phyloP scores from a whole-genome alignment of 2,888 invertebrate genomes.

The Glyphotaelius pellucidus region DNA sequence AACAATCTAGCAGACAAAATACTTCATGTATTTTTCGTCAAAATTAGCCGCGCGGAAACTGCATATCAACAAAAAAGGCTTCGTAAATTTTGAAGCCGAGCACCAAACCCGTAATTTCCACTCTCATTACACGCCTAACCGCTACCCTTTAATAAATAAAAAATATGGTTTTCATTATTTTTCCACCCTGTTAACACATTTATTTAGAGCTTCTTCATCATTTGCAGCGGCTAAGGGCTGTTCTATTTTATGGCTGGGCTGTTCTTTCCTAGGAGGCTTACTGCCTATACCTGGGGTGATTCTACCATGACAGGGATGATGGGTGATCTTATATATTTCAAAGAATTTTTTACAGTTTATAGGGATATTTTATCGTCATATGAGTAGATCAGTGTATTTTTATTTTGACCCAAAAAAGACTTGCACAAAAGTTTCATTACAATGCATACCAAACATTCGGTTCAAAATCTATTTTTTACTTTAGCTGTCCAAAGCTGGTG shows the following conservation, averaged over 20 bases:
- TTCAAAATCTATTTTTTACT: too few relatives aligned
- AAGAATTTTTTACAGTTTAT: background rate
- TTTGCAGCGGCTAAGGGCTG: slow-evolving; percentile 4
- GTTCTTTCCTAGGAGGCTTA: background rate
- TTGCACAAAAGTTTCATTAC: too few relatives aligned
- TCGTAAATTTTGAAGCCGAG: background rate
- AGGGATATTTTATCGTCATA: too few relatives aligned
- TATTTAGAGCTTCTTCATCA: slow-evolving; percentile 22
- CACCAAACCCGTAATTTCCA: background rate
- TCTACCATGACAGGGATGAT: background rate
- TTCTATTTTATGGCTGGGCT: background rate
- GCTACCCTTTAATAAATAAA: background rate
- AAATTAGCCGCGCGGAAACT: background rate
- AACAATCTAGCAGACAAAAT: background rate
- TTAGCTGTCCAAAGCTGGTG: too few relatives aligned
- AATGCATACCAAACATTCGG: too few relatives aligned
- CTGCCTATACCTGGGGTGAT: background rate
- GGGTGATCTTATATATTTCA: too few relatives aligned
- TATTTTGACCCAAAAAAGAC: too few relatives aligned
- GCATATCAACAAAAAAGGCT: background rate
- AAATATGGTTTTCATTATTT: background rate
- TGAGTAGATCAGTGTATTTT: too few relatives aligned
- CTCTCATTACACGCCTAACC: background rate
- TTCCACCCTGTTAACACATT: slow-evolving; percentile 14
- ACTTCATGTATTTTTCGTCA: background rate